Percentiles rank a stretch among this genome's conserved stretches.
These are phyloP conservation scores for Hemiscyllium ocellatum DNA, from an alignment of 2,113 vertebrate genomes.

Conservation along the genomic window DNA sequence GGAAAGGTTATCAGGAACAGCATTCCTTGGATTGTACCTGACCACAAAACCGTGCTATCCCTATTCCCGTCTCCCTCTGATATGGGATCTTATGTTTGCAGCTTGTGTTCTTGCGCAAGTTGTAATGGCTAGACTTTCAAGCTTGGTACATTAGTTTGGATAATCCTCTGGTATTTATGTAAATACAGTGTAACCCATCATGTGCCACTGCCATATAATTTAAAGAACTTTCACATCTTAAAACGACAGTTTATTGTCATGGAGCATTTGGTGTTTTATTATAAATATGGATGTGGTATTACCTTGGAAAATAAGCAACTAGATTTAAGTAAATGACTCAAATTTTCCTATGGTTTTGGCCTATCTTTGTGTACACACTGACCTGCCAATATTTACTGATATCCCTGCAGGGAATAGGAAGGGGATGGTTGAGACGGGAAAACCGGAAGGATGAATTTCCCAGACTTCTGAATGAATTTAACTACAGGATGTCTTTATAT, in stretches of 20 bases:
- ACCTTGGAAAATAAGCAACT: background rate
- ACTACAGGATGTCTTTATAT: background rate
- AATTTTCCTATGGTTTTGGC: background rate
- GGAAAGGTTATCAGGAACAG: background rate
- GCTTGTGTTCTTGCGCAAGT: background rate
- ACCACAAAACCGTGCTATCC: background rate
- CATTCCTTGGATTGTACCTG: background rate
- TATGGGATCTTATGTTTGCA: background rate
- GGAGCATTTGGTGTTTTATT: background rate
- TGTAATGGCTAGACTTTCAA: background rate
- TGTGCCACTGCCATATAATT: background rate
- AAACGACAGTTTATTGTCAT: background rate
- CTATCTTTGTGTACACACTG: background rate
- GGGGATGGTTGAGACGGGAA: background rate
- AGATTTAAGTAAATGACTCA: background rate
- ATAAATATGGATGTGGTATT: background rate
- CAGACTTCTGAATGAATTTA: background rate
- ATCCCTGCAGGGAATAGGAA: background rate
- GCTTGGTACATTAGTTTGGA: background rate
- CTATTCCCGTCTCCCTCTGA: background rate
- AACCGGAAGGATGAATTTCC: background rate
- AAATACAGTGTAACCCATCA: background rate
- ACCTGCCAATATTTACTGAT: background rate
- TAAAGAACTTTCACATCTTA: background rate
- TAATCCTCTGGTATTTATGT: background rate